A percentile compares a stretch with the other conserved stretches of the same genome.
phyloP scores from a whole-genome alignment of 2,888 invertebrate species.

The Panopea generosa region DNA sequence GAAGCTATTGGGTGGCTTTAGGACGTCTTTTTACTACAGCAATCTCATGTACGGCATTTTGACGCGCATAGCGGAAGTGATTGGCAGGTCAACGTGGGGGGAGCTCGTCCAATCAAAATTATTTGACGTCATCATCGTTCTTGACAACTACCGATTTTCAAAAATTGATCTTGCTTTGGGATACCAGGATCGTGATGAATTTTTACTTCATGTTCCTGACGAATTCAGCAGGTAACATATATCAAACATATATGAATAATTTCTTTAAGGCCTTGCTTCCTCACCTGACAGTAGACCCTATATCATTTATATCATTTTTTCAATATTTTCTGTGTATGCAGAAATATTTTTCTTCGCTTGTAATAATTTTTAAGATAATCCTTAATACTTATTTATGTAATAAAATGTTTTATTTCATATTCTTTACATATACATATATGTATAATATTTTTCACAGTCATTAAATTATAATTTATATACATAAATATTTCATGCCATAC shows the following conservation, averaged over 20 bases:
- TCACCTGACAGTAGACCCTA: background rate
- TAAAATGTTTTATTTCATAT: no score
- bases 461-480: no score
- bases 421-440: no score
- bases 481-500: no score
- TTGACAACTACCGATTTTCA: constrained; percentile 66
- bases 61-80: constrained; percentile 74
- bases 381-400: no score
- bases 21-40: constrained; percentile 78
- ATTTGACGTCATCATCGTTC: constrained; percentile 77
- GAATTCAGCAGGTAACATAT: constrained; percentile 48
- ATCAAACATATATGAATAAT: constrained; percentile 5
- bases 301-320: no score
- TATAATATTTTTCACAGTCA: no score
- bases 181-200: constrained; percentile 64
- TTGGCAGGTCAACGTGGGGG: constrained; percentile 78
- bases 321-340: no score
- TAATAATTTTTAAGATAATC: no score
- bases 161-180: constrained; percentile 71
- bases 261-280: background rate
- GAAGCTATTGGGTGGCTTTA: constrained; percentile 66
- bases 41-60: constrained; percentile 82
- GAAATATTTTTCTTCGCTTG: no score
- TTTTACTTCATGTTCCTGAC: constrained; percentile 53
- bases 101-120: constrained; percentile 73